Conservation (phyloP, 2,888 invertebrate genomes). For the Sceliomorpha sp. region DNA sequence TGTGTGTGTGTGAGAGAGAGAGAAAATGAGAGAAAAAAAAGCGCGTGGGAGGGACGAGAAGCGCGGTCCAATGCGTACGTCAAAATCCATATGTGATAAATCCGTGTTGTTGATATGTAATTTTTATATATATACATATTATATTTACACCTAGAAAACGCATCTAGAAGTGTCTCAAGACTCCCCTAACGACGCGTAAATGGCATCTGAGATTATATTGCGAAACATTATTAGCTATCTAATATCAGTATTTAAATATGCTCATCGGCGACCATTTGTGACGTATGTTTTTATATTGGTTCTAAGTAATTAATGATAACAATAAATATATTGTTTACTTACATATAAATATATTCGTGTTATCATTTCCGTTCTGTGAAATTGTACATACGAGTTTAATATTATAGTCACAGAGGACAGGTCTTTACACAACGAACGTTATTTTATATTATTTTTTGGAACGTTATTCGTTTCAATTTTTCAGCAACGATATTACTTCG, state of each 20-base stretch:
- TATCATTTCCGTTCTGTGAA: too few relatives aligned
- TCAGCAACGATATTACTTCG: too few relatives aligned
- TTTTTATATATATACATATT: conserved; percentile 1
- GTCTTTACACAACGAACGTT: too few relatives aligned
- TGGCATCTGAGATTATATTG: conserved; percentile 69
- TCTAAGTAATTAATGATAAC: conserved; percentile 78
- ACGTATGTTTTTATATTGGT: conserved; percentile 79
- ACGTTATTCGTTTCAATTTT: too few relatives aligned
- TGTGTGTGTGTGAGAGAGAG: background rate
- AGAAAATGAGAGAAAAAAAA: conserved; percentile 1
- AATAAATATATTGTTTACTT: conserved; percentile 80
- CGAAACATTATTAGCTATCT: conserved; percentile 73
- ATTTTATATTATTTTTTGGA: too few relatives aligned
- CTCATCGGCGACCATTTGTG: conserved; percentile 78
- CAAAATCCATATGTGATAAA: conserved; percentile 15
- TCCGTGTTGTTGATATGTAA: conserved; percentile 12
- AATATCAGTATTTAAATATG: conserved; percentile 79
- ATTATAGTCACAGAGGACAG: too few relatives aligned
- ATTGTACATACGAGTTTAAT: too few relatives aligned
- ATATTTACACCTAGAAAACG: background rate
- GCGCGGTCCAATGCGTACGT: conserved; percentile 4
- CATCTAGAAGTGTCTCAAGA: conserved; percentile 8
- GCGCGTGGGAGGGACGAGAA: background rate
- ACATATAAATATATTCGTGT: conserved; percentile 59
- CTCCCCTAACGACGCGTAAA: conserved; percentile 55